These are phyloP conservation scores for Antigone vipio DNA, from an alignment of 2,113 vertebrate species.

Conservation along the genomic window DNA sequence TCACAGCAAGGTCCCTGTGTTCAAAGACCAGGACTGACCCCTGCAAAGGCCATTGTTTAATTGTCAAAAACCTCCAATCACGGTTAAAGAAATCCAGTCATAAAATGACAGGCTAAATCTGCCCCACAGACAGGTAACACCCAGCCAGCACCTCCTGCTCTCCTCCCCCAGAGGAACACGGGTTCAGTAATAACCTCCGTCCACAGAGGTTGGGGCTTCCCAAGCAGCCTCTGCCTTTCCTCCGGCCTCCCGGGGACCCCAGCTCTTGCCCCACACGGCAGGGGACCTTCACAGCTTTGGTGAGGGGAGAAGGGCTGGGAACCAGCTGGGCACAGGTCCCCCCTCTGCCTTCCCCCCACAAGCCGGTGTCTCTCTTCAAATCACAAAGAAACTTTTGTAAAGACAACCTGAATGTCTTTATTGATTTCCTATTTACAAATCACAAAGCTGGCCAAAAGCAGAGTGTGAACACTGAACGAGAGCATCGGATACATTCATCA, in stretches of 20 bases:
- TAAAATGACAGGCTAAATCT: neutral
- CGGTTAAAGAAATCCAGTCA: neutral
- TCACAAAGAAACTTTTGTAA: neutral
- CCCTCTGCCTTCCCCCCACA: rapidly evolving
- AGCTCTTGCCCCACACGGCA: too few species aligned
- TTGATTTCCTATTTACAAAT: conserved; percentile 71
- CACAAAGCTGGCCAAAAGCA: conserved; percentile 61
- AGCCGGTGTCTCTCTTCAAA: neutral
- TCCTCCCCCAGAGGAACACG: too few species aligned
- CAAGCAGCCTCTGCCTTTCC: neutral
- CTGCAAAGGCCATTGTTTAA: neutral
- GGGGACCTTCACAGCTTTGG: too few species aligned
- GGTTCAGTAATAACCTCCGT: rapidly evolving
- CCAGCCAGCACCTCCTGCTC: neutral
- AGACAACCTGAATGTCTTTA: conserved; percentile 62
- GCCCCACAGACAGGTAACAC: neutral
- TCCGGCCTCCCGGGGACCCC: too few species aligned
- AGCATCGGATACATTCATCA: conserved; percentile 61
- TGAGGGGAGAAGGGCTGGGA: neutral
- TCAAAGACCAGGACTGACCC: rapidly evolving
- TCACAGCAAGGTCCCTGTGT: neutral
- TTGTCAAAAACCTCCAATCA: neutral
- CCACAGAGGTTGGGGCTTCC: neutral
- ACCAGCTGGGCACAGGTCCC: rapidly evolving
- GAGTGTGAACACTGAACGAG: conserved; percentile 54